These are phyloP conservation scores for Bombus ignitus DNA, from an alignment of 1,140 invertebrate genomes.

Conservation along the genomic window DNA sequence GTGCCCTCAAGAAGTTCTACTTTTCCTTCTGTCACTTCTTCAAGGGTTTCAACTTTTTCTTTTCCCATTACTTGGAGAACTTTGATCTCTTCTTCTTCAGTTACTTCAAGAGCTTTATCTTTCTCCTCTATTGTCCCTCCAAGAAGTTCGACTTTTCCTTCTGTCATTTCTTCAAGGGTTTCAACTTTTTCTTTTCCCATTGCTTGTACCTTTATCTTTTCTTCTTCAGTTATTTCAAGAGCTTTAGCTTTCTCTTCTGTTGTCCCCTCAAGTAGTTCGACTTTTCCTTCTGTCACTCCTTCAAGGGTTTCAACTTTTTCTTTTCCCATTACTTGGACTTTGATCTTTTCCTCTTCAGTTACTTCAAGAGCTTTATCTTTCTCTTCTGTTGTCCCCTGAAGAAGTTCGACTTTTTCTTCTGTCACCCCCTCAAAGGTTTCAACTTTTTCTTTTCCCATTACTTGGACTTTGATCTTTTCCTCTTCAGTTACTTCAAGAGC, in stretches of 20 bases:
- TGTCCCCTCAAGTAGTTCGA: background rate
- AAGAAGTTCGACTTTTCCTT: background rate
- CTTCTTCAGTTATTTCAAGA: background rate
- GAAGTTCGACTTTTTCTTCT: background rate
- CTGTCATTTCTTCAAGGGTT: background rate
- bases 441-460: background rate
- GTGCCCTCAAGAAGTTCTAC: background rate
- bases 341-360: background rate
- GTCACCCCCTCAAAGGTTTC: rapidly evolving
- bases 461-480: rapidly evolving
- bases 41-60: background rate
- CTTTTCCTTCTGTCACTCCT: rapidly evolving
- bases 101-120: background rate
- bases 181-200: background rate
- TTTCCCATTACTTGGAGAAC: background rate
- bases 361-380: background rate
- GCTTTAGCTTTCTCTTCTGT: too few relatives aligned
- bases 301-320: background rate
- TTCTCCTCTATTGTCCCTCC: background rate
- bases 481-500: background rate
- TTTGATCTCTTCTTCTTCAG: background rate
- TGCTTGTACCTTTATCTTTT: background rate
- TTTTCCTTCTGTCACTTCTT: background rate
- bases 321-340: background rate
- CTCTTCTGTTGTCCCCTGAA: background rate